phyloP scores from a whole-genome alignment of 2,797 vertebrate species.

The Carduelis carduelis region DNA sequence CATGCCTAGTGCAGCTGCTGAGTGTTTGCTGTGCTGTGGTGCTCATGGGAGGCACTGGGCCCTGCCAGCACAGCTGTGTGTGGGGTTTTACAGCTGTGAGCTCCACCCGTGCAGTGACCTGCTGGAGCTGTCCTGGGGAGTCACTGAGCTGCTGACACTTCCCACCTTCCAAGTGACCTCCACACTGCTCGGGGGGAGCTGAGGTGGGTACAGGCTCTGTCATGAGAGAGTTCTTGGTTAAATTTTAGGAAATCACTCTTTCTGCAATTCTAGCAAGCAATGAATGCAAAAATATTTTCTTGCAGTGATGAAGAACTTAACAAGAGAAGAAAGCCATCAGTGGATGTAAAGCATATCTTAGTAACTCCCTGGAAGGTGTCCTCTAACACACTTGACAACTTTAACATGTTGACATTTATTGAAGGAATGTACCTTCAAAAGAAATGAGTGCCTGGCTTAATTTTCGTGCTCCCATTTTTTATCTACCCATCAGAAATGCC shows the following conservation, averaged over 20 bases:
- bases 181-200: not conserved
- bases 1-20: not conserved
- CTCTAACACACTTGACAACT: not conserved
- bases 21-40: not conserved
- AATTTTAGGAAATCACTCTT: not conserved
- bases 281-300: not conserved
- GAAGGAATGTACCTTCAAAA: not conserved
- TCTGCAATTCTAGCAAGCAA: not conserved
- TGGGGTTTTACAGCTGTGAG: not conserved
- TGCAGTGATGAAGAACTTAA: not conserved
- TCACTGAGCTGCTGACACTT: not conserved
- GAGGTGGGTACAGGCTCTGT: not conserved
- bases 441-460: not conserved
- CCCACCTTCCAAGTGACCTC: not conserved
- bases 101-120: fast-evolving
- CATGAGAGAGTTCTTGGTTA: not conserved
- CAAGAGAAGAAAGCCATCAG: not conserved
- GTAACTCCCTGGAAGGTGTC: not conserved
- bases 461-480: not conserved
- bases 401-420: not conserved
- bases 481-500: not conserved
- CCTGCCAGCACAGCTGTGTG: fast-evolving
- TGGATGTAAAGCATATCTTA: not conserved
- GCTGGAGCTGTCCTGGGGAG: not conserved
- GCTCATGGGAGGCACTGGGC: not conserved